Evolutionary conservation across 2,888 invertebrate genomes (phyloP), one percentile per base, ranked within the genome.

Genomic region (Caenorhabditis drosophilae): DNA sequence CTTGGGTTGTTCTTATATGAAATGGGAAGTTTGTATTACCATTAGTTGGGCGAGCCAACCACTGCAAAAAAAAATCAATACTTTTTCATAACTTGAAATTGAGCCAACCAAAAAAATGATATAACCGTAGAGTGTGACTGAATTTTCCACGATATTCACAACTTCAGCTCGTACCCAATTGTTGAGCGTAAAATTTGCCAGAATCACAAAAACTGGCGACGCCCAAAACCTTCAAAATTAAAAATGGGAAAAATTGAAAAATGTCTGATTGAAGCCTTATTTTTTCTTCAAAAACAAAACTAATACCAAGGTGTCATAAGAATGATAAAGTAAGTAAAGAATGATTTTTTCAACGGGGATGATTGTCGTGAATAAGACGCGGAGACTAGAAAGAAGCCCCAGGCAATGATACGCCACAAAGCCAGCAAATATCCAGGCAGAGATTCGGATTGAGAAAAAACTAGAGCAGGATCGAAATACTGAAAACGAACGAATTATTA

Each of bases 21-120:
- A 91, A 93, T 0, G 93, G 93, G 79, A 93, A 93, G 82, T 92
- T 92, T 80, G 89, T 90, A 83, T 93, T 93, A 0, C 91, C 91
- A 60, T 90, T 89, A 1, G 90, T 90, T 2, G 93, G 93, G 81
- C 92, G 86, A 0, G 92, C 92, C 56, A 93, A 83, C 58, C 90
- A 85, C 91, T 91, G 85, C n/a, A n/a, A n/a, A 4, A 87, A 87
- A 67, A 36, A 12, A 2, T 44, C n/a, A 55, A 49, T 4, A 34
- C 11, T 15, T 48, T 48, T 26, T 45, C 22, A 40, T 20, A 26
- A 11, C 15, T 4, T 16, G 6, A 23, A 15, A 18, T 25, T 2
- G 22, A 16, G 80, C 87, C 85, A 85, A 89, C 89, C 86, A 90
- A 83, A 84, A 91, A 91, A 83, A 89, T 88, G 3, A 89, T 83